These are phyloP conservation scores for Xiphorhynchus erythropygius DNA, from an alignment of 2,797 vertebrate genomes.

Conservation along the genomic window DNA sequence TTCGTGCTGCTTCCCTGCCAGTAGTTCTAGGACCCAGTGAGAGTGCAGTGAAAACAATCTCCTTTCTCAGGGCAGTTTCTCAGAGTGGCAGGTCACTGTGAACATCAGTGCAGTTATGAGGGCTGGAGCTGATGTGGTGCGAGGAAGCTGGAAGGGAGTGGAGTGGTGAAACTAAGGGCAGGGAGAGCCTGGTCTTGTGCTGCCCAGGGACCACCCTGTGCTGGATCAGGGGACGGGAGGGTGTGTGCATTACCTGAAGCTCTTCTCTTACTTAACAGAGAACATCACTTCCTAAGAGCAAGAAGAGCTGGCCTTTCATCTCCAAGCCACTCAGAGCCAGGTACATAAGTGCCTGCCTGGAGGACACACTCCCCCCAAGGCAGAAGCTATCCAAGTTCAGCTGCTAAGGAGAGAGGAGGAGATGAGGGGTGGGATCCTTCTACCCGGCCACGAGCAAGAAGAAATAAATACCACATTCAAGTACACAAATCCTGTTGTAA, in stretches of 20 bases:
- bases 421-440: background rate
- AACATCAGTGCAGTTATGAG: fast-evolving
- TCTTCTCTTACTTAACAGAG: fast-evolving
- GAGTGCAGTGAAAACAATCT: background rate
- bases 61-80: background rate
- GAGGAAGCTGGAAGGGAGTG: fast-evolving
- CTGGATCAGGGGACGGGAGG: fast-evolving
- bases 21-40: background rate
- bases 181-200: background rate
- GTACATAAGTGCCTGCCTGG: too few species aligned
- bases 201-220: fast-evolving
- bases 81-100: fast-evolving
- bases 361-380: fast-evolving
- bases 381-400: background rate
- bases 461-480: fast-evolving
- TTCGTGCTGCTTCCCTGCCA: background rate
- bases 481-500: fast-evolving
- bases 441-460: fast-evolving
- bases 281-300: fast-evolving
- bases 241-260: background rate
- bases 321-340: background rate
- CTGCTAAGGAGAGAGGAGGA: background rate
- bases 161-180: fast-evolving
- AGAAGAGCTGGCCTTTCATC: background rate
- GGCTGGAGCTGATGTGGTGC: fast-evolving